Base-by-base conservation (phyloP, 2,113 vertebrate genomes). In the Thermophis baileyi region DNA sequence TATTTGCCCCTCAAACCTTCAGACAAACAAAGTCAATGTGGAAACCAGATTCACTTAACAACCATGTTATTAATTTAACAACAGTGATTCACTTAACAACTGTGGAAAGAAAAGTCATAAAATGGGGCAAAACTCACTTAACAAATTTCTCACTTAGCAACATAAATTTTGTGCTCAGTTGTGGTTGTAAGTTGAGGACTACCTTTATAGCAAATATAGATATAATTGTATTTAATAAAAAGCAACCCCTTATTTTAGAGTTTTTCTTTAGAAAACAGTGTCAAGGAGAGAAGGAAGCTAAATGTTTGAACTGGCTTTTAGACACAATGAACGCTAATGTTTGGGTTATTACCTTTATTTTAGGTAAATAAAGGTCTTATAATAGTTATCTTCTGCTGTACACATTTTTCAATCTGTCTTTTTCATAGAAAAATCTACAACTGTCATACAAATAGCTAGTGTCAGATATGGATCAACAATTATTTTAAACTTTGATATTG, bases 381-480 rank as follows among this genome's bases (percentile, higher is more conserved):
- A 51, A 25, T 92, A 51, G 22, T 40, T 92, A 25, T 51, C 12
- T 44, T 92, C 27, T 86, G 51, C 24, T 91, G 74, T 55, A 27
- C 44, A 24, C 14, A 24, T 16, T 91, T 91, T 57, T 27, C 55
- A 18, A 47, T 4, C 0, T 69, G 94, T 92, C 25, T 94, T 8
- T 85, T 93, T 54, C 81, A 53, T 44, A 46, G 92, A 94, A 88
- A 69, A 91, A 55, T 49, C 89, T 95, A 10, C 95, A 91, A 89
- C 90, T 88, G 89, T 95, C 94, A n/a, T 87, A 94, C 95, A 57
- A 91, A 7, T 2, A 35, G 54, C 25, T 46, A 86, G 51, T 89
- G 25, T 22, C 94, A 54, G 49, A 85, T 94, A 81, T 87, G 51
- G 6, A 20, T 94, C 55, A 11, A 55, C 88, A 49, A 93, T 92